Base-by-base conservation (phyloP, 1,140 invertebrate genomes). In the Parapsyche elsis region DNA sequence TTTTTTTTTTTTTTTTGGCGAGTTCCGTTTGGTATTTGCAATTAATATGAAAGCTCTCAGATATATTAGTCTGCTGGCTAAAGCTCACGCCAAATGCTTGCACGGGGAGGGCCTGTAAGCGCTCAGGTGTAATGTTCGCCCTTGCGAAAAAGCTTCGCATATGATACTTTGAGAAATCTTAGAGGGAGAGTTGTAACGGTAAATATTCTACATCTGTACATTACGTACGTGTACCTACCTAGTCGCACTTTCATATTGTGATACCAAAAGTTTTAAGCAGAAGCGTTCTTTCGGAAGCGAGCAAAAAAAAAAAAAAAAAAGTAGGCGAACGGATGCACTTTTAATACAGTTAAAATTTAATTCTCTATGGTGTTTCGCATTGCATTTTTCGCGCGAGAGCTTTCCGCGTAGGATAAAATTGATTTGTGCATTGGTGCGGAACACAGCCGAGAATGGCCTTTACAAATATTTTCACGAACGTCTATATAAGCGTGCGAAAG, bases 11-110 rank as follows among this genome's bases (percentile, higher is more conserved):
- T 24, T 67, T 71, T 71, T 16, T 71, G 12, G 19, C 12, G 16
- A 53, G 21, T 71, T 74, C 45, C 26, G 24, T 19, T 30, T 19
- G 57, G 44, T 64, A 77, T 77, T 77, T 45, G 75, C 75, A 77
- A 77, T 77, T 77, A 77, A 77, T 77, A 77, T 77, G 75, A 77
- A 77, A 77, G 75, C 75, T 77, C 75, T 77, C 46, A 77, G 75
- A 77, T 53, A 67, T 77, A 77, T 77, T 77, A 77, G 75, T 77
- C 75, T 77, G 64, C 23, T 0, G 57, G 19, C 53, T 67, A 26
- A 26, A 77, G 75, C 46, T 76, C 64, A 19, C 53, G 59, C 75
- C 57, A 77, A 77, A 77, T 77, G 75, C 75, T 64, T 45, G 14
- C 26, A 57, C 4, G 26, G 49, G 75, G 26, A 4, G 38, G 38